These are phyloP conservation scores for Drosophila greeni DNA, from an alignment of 2,888 invertebrate genomes.

Conservation along the genomic window DNA sequence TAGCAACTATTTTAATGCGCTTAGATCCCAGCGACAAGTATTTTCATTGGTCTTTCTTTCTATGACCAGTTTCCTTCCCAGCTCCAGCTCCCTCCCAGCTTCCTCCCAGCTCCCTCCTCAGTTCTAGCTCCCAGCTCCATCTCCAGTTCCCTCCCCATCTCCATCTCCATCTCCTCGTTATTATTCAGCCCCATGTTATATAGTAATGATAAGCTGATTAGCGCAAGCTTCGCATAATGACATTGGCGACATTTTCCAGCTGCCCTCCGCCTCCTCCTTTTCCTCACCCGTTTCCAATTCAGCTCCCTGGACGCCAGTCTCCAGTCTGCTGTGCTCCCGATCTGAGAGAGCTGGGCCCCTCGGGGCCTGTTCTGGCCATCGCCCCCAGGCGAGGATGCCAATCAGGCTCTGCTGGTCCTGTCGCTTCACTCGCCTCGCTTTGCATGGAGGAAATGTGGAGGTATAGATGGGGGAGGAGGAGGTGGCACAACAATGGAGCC, in stretches of 20 bases:
- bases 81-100: too few species aligned
- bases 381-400: conserved; percentile 42
- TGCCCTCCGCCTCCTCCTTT: not conserved
- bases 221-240: conserved; percentile 58
- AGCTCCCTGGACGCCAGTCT: conserved; percentile 7
- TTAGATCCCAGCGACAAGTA: conserved; percentile 31
- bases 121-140: not conserved
- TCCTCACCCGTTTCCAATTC: conserved; percentile 6
- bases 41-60: conserved; percentile 22
- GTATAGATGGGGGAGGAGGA: too few species aligned
- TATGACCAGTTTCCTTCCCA: not conserved
- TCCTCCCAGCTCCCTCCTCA: too few species aligned
- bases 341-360: conserved; percentile 14
- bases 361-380: conserved; percentile 26
- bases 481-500: conserved; percentile 28
- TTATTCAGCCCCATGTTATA: conserved; percentile 33
- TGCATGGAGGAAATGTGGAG: too few species aligned
- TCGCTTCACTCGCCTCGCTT: conserved; percentile 12
- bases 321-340: conserved; percentile 8
- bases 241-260: conserved; percentile 58
- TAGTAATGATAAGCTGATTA: conserved; percentile 72
- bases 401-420: conserved; percentile 25
- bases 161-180: not conserved
- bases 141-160: not conserved
- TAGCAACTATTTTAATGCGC: conserved; percentile 49